These are phyloP conservation scores for Pachymerium ferrugineum DNA, from an alignment of 2,888 invertebrate genomes.

Conservation along the genomic window DNA sequence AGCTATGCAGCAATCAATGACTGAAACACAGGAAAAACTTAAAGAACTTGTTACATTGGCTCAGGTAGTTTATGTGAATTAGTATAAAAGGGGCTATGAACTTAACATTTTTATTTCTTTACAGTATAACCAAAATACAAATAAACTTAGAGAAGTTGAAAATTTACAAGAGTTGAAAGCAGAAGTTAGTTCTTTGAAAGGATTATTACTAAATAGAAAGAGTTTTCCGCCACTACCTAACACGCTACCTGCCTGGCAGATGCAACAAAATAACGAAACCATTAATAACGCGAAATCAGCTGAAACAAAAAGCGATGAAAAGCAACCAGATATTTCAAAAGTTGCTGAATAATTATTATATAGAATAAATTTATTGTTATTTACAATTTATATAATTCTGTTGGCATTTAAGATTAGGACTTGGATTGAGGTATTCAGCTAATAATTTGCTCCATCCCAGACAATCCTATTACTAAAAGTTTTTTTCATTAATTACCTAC, in stretches of 20 bases:
- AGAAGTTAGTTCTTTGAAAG: background rate
- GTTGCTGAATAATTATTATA: background rate
- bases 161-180: background rate
- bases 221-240: background rate
- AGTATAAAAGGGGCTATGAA: background rate
- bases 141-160: background rate
- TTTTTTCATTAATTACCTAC: background rate
- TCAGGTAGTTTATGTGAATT: background rate
- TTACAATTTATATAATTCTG: background rate
- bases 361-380: background rate
- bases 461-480: conserved; percentile 17
- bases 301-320: background rate
- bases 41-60: background rate
- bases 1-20: background rate
- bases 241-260: background rate
- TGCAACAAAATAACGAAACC: no score
- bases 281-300: no score
- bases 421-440: background rate
- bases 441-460: conserved; percentile 4
- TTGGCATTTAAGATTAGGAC: conserved; percentile 27
- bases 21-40: background rate
- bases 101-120: background rate
- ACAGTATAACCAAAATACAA: background rate
- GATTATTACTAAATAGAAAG: background rate
- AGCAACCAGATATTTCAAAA: background rate